Base-by-base conservation (phyloP, 2,888 invertebrate species). In the Ophioninae sp. region DNA sequence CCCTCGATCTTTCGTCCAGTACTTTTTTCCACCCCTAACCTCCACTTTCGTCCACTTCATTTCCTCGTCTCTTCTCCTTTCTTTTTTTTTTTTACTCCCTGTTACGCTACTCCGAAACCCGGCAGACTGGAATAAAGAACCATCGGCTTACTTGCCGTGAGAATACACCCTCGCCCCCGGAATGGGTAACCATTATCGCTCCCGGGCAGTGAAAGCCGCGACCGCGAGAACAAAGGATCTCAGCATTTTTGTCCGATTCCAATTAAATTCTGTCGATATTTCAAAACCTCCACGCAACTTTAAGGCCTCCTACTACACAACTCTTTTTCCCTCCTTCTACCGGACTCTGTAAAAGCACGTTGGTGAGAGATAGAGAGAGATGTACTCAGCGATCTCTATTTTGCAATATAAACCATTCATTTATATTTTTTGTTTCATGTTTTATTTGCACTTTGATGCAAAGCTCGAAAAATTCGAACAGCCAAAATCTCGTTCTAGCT, bases 181-280 rank as follows among this genome's bases (percentile, higher is more conserved):
- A 58, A 30, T 58, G 58, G 7, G 20, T 30, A 58, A 58, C 75
- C 58, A 81, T 63, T 75, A 64, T 64, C 64, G 51, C 71, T 73
- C 41, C 22, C 61, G 13, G 10, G 65, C 59, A 20, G 44, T 44
- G 56, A 78, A 56, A 67, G 37, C 44, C 30, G 9, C 72, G 41
- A 74, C 68, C 69, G 44, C 75, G 71, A 41, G 82, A 87, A 87
- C 86, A 85, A 86, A 87, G 84, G 74, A 85, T 78, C 73, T 74
- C 80, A 79, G 59, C 81, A 81, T 85, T 86, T 85, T 84, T 79
- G 81, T 79, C 76, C 79, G 63, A 71, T 86, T 83, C 82, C 87
- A 86, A 87, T 86, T 85, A 86, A 86, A 83, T 85, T 79, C 81
- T 81, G 72, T 84, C 85, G 77, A 84, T 81, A 78, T 75, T 71